Conservation (phyloP, 1,140 invertebrate genomes). For the Scaptodrosophila lebanonensis region DNA sequence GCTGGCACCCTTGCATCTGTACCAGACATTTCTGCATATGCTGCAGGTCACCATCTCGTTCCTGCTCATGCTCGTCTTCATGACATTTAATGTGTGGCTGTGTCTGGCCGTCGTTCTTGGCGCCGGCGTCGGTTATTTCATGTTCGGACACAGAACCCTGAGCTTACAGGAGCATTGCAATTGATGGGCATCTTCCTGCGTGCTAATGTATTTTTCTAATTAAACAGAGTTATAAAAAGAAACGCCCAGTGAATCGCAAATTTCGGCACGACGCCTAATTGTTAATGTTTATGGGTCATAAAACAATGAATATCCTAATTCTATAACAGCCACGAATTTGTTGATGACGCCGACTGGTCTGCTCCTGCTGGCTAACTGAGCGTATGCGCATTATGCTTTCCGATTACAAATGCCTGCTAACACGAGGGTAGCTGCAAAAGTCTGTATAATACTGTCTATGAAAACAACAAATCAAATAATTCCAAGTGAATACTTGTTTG, state of each 20-base stretch:
- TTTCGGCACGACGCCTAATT: constrained; percentile 45
- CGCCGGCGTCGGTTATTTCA: constrained; percentile 91
- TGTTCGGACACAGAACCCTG: too few relatives aligned
- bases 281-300: constrained; percentile 70
- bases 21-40: constrained; percentile 93
- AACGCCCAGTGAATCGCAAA: too few relatives aligned
- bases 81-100: constrained; percentile 97
- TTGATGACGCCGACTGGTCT: constrained; percentile 9
- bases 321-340: constrained; percentile 26
- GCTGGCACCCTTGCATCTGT: constrained; percentile 79
- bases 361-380: constrained; percentile 9
- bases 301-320: constrained; percentile 54
- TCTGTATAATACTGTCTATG: too few relatives aligned
- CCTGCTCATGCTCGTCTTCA: constrained; percentile 96
- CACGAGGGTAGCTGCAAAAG: too few relatives aligned
- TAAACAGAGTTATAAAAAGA: constrained; percentile 63
- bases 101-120: constrained; percentile 91
- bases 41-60: constrained; percentile 94
- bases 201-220: constrained; percentile 73
- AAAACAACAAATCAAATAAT: too few relatives aligned
- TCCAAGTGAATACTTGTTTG: too few relatives aligned
- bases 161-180: background rate
- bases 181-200: background rate
- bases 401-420: constrained; percentile 5
- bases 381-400: constrained; percentile 41